Conservation (phyloP, 2,797 vertebrate genomes). For the Coranthus polyacanthus region DNA sequence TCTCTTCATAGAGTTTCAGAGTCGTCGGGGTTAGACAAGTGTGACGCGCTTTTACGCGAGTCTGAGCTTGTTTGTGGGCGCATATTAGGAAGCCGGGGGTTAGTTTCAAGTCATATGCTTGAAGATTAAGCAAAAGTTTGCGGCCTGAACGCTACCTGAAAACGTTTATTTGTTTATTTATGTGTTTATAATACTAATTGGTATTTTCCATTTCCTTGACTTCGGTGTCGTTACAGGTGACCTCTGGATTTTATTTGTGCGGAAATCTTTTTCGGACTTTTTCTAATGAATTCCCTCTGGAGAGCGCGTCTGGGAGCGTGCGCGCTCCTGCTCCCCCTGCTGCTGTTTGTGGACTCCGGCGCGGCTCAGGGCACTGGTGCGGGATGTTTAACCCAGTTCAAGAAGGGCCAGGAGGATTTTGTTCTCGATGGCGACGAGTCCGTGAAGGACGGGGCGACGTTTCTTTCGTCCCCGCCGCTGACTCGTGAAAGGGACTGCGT, state of each 20-base stretch:
- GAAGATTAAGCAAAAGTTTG: neutral
- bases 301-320: conserved; percentile 38
- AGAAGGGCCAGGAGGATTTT: conserved; percentile 84
- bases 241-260: conserved; percentile 10
- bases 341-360: conserved; percentile 1
- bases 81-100: neutral
- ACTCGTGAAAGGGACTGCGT: conserved; percentile 85
- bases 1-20: conserved; percentile 18
- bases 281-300: conserved; percentile 39
- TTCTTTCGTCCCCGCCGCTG: conserved; percentile 84
- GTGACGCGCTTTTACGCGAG: neutral
- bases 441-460: conserved; percentile 90
- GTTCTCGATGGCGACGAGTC: conserved; percentile 91
- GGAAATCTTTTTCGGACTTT: neutral
- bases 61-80: neutral
- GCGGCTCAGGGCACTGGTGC: conserved; percentile 47
- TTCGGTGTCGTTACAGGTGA: neutral
- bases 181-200: neutral
- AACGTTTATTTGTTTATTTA: too few species aligned
- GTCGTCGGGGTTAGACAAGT: neutral
- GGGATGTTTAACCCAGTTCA: conserved; percentile 83
- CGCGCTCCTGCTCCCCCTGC: conserved; percentile 51
- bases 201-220: neutral
- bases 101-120: neutral
- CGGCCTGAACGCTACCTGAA: conserved; percentile 16